Evolutionary conservation across 1,140 invertebrate genomes (phyloP).

Genomic region (Ganaspis sp.): DNA sequence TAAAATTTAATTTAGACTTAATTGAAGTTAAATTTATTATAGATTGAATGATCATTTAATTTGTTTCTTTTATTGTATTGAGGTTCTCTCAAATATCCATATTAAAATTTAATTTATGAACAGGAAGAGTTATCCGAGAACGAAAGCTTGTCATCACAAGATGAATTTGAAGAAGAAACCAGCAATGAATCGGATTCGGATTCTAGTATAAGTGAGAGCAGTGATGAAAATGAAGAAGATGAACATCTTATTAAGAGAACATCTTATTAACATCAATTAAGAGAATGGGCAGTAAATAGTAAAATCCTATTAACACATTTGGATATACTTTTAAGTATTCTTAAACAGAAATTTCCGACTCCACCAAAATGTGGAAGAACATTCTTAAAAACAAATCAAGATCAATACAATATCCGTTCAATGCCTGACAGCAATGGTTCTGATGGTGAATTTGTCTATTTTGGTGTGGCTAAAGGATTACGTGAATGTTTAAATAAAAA

Average conservation of each 20-base stretch:
- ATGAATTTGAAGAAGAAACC: too few relatives aligned
- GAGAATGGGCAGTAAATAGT: neutral
- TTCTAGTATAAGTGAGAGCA: neutral
- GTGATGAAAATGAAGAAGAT: neutral
- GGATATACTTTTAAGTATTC: conserved; percentile 33
- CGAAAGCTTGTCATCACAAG: too few relatives aligned
- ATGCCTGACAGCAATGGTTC: conserved; percentile 26
- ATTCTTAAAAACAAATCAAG: conserved; percentile 33
- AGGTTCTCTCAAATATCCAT: too few relatives aligned
- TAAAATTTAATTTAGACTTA: too few relatives aligned
- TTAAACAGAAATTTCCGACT: conserved; percentile 19
- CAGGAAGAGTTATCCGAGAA: too few relatives aligned
- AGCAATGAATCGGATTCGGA: neutral
- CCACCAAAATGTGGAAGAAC: conserved; percentile 36
- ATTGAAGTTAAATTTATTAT: too few relatives aligned
- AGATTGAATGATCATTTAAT: too few relatives aligned
- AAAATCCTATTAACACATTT: neutral
- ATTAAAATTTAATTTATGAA: too few relatives aligned
- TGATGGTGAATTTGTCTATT: conserved; percentile 43
- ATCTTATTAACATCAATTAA: neutral
- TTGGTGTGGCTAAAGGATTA: conserved; percentile 39
- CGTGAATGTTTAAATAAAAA: conserved; percentile 35
- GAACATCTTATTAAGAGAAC: too few relatives aligned
- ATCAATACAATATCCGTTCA: conserved; percentile 21
- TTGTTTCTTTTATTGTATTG: too few relatives aligned